These are phyloP conservation scores for Chitala chitala DNA, from an alignment of 2,113 vertebrate species.

Conservation along the genomic window DNA sequence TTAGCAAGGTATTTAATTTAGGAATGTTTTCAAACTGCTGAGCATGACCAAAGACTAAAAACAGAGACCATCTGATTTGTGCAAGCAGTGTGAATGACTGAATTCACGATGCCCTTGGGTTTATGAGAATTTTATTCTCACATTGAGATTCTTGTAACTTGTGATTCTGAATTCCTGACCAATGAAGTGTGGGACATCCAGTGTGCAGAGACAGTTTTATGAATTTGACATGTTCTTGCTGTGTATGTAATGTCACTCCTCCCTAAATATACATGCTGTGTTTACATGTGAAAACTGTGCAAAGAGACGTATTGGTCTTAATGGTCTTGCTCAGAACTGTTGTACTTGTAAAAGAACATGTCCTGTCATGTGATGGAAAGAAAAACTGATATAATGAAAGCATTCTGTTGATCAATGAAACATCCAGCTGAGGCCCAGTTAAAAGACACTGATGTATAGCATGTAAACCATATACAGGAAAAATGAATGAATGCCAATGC, in stretches of 20 bases:
- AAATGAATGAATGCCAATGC: too few species aligned
- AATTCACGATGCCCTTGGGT: neutral
- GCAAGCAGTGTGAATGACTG: neutral
- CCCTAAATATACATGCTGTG: neutral
- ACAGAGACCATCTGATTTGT: neutral
- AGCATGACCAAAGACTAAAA: neutral
- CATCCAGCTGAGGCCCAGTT: too few species aligned
- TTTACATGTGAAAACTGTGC: neutral
- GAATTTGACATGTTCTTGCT: neutral
- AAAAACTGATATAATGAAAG: too few species aligned
- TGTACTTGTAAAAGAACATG: neutral
- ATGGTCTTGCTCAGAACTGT: neutral
- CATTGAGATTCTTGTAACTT: neutral
- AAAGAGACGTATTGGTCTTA: slow-evolving; percentile 4
- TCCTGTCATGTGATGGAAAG: too few species aligned
- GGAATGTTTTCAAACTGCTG: neutral
- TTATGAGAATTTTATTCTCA: neutral
- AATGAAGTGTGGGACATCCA: neutral
- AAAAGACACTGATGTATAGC: too few species aligned
- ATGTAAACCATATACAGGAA: too few species aligned
- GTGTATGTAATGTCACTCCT: neutral
- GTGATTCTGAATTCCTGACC: neutral
- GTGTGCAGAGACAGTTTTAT: too few species aligned
- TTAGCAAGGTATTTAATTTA: neutral
- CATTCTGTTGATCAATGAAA: too few species aligned